Evolutionary conservation across 2,888 invertebrate species (phyloP).

Genomic region (Horisme vitalbata): DNA sequence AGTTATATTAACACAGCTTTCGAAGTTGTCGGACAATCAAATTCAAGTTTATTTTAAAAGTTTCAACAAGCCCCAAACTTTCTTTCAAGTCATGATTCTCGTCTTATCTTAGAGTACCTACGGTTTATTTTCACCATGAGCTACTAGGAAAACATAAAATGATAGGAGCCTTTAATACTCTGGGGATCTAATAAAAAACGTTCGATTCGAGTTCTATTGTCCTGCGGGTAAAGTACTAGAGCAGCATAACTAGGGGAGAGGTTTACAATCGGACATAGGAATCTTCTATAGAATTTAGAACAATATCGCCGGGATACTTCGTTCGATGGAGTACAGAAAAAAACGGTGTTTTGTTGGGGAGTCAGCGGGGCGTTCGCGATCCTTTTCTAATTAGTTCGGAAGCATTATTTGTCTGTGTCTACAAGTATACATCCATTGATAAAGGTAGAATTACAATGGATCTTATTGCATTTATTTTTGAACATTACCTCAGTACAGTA

Average conservation of each 20-base stretch:
- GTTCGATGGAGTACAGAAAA: neutral
- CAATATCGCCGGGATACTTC: neutral
- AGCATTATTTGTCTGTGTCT: neutral
- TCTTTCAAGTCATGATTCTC: neutral
- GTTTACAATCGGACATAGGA: conserved; percentile 6
- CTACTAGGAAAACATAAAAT: conserved; percentile 25
- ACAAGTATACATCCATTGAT: too few relatives aligned
- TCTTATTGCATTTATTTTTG: too few relatives aligned
- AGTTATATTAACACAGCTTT: conserved; percentile 13
- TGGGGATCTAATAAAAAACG: conserved; percentile 21
- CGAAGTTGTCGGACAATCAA: conserved; percentile 11
- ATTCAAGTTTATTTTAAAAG: conserved; percentile 13
- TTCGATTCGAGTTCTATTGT: conserved; percentile 29
- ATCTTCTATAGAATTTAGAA: conserved; percentile 8
- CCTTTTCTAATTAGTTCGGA: neutral
- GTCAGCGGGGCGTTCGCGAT: neutral
- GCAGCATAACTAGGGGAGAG: conserved; percentile 15
- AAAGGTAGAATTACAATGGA: too few relatives aligned
- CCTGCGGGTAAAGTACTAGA: conserved; percentile 25
- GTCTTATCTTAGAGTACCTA: conserved; percentile 1
- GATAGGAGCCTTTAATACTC: conserved; percentile 13
- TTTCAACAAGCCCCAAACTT: conserved; percentile 6
- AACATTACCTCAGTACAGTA: too few relatives aligned
- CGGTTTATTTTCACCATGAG: conserved; percentile 30
- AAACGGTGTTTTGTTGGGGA: neutral